Evolutionary conservation across 2,888 invertebrate genomes (phyloP).

Genomic region (Harpalus rubripes): DNA sequence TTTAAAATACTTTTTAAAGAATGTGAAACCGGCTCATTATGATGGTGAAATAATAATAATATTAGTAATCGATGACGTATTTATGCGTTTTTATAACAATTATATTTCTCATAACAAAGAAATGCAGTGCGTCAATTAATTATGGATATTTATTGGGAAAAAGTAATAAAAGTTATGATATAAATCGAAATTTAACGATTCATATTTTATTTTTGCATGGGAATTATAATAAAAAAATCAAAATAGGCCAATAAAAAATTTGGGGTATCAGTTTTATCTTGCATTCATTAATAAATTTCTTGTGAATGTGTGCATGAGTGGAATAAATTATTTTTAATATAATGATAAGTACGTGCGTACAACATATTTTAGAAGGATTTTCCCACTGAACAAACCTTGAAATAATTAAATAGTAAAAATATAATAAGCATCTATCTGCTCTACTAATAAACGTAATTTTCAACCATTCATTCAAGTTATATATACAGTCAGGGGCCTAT

Average conservation of each 20-base stretch:
- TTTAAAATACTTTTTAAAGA: too few relatives aligned
- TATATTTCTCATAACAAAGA: background rate
- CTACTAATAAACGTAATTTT: slow-evolving; percentile 39
- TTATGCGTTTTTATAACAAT: too few relatives aligned
- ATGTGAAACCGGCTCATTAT: too few relatives aligned
- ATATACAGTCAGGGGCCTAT: slow-evolving; percentile 18
- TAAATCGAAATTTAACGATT: too few relatives aligned
- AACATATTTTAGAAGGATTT: background rate
- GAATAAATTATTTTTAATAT: slow-evolving; percentile 1
- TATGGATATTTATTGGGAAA: background rate
- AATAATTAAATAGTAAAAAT: slow-evolving; percentile 23
- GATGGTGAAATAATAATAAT: too few relatives aligned
- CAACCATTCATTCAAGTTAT: slow-evolving; percentile 16
- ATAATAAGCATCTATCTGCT: slow-evolving; percentile 11
- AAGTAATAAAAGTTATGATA: background rate
- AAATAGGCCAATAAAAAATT: background rate
- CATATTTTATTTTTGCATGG: too few relatives aligned
- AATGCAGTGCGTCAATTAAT: too few relatives aligned
- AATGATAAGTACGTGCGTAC: background rate
- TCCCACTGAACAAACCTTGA: slow-evolving; percentile 1
- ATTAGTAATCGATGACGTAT: too few relatives aligned
- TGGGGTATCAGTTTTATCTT: background rate
- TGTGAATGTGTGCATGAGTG: background rate
- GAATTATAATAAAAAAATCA: slow-evolving; percentile 1
- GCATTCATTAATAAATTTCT: background rate